Conservation (phyloP, 2,113 vertebrate species). For the Cisticola juncidis region DNA sequence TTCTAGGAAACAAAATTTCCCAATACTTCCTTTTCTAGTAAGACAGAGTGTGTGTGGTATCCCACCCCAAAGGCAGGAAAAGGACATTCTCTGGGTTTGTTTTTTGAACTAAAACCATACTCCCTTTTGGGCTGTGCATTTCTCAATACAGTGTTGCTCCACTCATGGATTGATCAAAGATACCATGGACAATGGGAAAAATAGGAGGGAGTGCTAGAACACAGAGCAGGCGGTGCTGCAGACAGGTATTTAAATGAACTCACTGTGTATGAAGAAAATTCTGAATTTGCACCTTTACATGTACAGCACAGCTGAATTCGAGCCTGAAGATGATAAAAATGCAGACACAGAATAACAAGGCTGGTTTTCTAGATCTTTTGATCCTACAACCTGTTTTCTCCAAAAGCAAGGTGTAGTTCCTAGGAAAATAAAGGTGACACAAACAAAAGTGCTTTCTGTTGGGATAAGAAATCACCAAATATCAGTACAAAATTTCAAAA, state of each 20-base stretch:
- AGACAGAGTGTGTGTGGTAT: not conserved
- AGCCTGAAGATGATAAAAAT: not conserved
- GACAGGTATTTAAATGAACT: not conserved
- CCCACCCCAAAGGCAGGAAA: not conserved
- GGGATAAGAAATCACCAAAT: not conserved
- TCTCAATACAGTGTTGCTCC: not conserved
- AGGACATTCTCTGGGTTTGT: not conserved
- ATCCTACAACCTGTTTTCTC: not conserved
- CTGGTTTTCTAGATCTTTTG: not conserved
- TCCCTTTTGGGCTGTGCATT: not conserved
- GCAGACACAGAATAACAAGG: not conserved
- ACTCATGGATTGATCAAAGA: not conserved
- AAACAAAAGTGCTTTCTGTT: not conserved
- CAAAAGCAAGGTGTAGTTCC: not conserved
- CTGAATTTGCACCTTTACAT: not conserved
- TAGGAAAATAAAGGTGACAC: not conserved
- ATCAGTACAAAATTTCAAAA: not conserved
- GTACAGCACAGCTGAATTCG: not conserved
- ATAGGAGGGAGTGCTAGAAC: not conserved
- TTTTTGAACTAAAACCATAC: not conserved
- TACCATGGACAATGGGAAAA: not conserved
- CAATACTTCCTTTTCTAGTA: constrained; percentile 38
- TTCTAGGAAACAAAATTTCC: constrained; percentile 47
- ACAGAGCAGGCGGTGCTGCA: not conserved
- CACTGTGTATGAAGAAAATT: not conserved